phyloP scores from a whole-genome alignment of 2,797 vertebrate species.

The Melanotaenia trifasciata region DNA sequence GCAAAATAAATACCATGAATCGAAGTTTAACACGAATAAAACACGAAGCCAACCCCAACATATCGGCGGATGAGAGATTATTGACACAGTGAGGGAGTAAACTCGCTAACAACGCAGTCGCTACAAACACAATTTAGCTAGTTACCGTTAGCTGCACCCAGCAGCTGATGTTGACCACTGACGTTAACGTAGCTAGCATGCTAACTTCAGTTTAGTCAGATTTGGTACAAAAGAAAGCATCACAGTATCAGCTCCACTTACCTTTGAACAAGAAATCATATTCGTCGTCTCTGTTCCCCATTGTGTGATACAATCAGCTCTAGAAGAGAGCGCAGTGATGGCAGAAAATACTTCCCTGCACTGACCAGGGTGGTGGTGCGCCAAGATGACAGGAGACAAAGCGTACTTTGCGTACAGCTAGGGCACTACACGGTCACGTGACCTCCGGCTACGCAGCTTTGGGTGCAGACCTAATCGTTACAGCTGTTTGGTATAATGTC shows the following conservation, averaged over 20 bases:
- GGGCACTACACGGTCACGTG: slow-evolving; percentile 34
- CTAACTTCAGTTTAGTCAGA: slow-evolving; percentile 26
- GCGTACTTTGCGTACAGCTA: slow-evolving; percentile 43
- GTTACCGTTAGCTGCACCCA: slow-evolving; percentile 43
- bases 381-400: slow-evolving; percentile 58
- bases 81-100: background rate
- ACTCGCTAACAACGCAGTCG: background rate
- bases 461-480: background rate
- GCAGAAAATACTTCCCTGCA: slow-evolving; percentile 20
- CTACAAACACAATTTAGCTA: slow-evolving; percentile 8
- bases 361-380: slow-evolving; percentile 41
- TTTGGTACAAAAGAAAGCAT: background rate
- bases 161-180: slow-evolving; percentile 44
- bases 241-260: slow-evolving; percentile 34
- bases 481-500: background rate
- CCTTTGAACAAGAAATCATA: slow-evolving; percentile 89
- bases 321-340: slow-evolving; percentile 21
- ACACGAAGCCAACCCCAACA: fast-evolving
- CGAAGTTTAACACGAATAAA: background rate
- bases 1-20: background rate
- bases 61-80: fast-evolving
- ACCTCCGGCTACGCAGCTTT: background rate
- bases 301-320: slow-evolving; percentile 39
- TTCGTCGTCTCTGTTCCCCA: slow-evolving; percentile 88
- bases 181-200: slow-evolving; percentile 40